These are phyloP conservation scores for Notarius quadriscutis DNA, from an alignment of 2,113 vertebrate species.

Conservation along the genomic window DNA sequence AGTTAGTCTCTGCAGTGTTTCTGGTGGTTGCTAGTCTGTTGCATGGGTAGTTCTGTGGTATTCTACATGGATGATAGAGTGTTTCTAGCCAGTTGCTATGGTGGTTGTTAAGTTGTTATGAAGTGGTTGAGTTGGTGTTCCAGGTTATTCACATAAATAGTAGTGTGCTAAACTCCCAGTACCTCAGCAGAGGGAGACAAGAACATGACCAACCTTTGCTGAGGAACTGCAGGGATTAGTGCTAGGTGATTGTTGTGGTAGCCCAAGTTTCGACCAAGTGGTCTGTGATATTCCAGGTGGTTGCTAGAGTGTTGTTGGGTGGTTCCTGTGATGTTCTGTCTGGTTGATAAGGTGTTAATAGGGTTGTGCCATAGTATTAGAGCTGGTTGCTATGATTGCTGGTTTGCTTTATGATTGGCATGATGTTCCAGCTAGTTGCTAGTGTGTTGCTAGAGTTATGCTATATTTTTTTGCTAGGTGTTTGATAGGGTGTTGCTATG, in stretches of 20 bases:
- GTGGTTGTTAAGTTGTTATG: neutral
- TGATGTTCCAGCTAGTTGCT: neutral
- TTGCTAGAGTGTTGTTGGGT: neutral
- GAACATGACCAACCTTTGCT: neutral
- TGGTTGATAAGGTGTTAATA: neutral
- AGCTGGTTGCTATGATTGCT: neutral
- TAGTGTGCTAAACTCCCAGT: no score
- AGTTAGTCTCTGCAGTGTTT: neutral
- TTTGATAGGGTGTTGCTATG: neutral
- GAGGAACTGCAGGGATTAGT: no score
- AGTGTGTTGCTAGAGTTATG: neutral
- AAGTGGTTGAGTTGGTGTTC: neutral
- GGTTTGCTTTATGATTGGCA: neutral
- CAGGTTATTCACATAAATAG: neutral
- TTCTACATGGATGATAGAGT: neutral
- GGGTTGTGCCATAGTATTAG: neutral
- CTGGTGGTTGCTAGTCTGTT: neutral
- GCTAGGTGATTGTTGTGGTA: neutral
- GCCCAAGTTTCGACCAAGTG: neutral
- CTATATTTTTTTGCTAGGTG: neutral
- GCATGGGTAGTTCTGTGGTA: neutral
- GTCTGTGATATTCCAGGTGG: neutral
- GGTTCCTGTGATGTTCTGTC: neutral
- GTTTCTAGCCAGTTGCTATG: neutral
- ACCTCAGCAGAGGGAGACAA: no score